Base-by-base conservation (phyloP, 1,140 invertebrate species). In the Bombus ignitus region DNA sequence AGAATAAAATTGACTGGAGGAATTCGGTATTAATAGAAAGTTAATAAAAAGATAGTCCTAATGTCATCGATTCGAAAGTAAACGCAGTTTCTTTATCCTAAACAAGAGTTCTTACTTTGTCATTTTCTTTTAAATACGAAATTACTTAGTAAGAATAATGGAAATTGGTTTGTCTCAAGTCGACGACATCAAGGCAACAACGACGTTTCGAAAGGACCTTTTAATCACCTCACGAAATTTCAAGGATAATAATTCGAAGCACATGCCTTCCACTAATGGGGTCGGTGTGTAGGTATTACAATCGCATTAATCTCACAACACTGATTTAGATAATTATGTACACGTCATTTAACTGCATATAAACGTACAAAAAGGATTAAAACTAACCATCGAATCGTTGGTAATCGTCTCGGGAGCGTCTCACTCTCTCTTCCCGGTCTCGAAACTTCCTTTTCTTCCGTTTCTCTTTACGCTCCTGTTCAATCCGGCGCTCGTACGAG, bases 321-420 rank as follows among this genome's bases (percentile, higher is more conserved):
- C 81, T 91, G 91, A 92, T 83, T 89, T 88, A 88, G 79, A 87
- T 91, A 88, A 89, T 91, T 91, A 85, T 89, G 62, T 91, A 90
- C 75, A 92, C 84, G 91, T 93, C 77, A 93, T 92, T 93, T 93
- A 93, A 92, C 92, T 94, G 92, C 93, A 93, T 93, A 93, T 92
- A 93, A 93, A 93, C 91, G 91, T 93, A 93, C 89, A 93, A 93
- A 93, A 92, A 68, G 88, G 35, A 91, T 93, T 68, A 88, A 91
- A 89, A 92, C 89, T 90, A 90, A 89, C 86, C 81, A 83, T 90
- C 87, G 86, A 89, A 80, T 90, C 81, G 81, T 88, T 90, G 86
- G 68, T 89, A 80, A 81, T 83, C 80, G 79, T 83, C 44, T 65
- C 6, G 28, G 68, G 79, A 42, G 59, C 37, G 59, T 80, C 22